Evolutionary conservation across 92 coral and sea anemone genomes (phyloP).

Genomic region (Muricea muricata): DNA sequence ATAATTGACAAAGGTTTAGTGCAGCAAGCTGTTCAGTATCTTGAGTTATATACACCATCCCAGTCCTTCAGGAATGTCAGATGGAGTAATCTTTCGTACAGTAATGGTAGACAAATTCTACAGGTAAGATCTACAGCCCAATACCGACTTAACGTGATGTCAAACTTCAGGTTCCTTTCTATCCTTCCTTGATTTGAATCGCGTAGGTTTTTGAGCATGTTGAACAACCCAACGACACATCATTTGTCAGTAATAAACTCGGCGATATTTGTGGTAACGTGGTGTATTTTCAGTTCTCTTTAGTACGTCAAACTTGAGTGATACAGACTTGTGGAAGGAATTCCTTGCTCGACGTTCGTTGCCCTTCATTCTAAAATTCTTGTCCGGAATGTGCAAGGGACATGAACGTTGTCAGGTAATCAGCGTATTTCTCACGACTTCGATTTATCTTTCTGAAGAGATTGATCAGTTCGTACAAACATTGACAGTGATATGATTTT

Average conservation of each 20-base stretch:
- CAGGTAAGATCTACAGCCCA: too few relatives aligned
- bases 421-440: neutral
- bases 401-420: slow-evolving; percentile 83
- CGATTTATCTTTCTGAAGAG: too few relatives aligned
- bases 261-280: too few relatives aligned
- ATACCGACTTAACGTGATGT: too few relatives aligned
- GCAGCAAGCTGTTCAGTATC: slow-evolving; percentile 82
- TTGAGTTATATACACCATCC: slow-evolving; percentile 85
- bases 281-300: neutral
- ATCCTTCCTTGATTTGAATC: too few relatives aligned
- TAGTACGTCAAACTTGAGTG: slow-evolving; percentile 94
- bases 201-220: too few relatives aligned
- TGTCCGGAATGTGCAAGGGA: slow-evolving; percentile 95
- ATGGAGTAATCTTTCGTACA: too few relatives aligned
- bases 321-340: slow-evolving; percentile 95
- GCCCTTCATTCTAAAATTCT: slow-evolving; percentile 89
- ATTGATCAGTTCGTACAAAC: neutral
- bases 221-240: too few relatives aligned
- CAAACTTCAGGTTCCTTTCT: too few relatives aligned
- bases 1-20: slow-evolving; percentile 93
- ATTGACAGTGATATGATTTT: neutral
- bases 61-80: slow-evolving; percentile 88
- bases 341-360: slow-evolving; percentile 92
- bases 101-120: too few relatives aligned
- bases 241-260: too few relatives aligned